Conservation (phyloP, 2,797 vertebrate genomes). For the Gastrophryne carolinensis region DNA sequence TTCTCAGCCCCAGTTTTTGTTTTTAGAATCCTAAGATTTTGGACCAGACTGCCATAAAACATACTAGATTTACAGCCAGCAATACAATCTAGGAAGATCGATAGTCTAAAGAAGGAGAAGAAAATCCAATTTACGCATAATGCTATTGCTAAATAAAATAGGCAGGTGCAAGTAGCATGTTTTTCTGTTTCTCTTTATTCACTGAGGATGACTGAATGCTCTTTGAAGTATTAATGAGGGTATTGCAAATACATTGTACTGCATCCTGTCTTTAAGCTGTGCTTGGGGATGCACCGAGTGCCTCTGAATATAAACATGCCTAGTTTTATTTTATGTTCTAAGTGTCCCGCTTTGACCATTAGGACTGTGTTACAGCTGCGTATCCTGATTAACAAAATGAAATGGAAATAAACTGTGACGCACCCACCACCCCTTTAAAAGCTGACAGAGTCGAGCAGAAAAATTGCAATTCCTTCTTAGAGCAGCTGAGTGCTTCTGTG, state of each 20-base stretch:
- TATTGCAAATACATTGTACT: neutral
- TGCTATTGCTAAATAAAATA: neutral
- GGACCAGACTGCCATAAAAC: too few relatives aligned
- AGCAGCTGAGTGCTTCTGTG: too few relatives aligned
- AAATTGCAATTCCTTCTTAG: too few relatives aligned
- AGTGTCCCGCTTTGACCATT: neutral
- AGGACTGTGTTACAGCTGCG: neutral
- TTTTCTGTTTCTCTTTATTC: neutral
- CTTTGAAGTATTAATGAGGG: neutral
- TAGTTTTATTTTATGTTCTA: neutral
- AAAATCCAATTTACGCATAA: too few relatives aligned
- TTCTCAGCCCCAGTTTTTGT: too few relatives aligned
- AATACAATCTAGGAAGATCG: too few relatives aligned
- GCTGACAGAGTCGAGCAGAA: neutral
- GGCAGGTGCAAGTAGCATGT: neutral
- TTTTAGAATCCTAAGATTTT: too few relatives aligned
- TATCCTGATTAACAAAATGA: neutral
- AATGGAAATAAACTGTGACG: neutral
- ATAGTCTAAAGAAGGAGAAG: too few relatives aligned
- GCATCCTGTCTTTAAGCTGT: neutral
- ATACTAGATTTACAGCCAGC: too few relatives aligned
- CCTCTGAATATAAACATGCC: neutral
- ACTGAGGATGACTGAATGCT: neutral
- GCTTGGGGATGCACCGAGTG: neutral
- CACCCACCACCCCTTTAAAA: neutral